phyloP scores from a whole-genome alignment of 2,113 vertebrate species.

The Lepisosteus oculatus region DNA sequence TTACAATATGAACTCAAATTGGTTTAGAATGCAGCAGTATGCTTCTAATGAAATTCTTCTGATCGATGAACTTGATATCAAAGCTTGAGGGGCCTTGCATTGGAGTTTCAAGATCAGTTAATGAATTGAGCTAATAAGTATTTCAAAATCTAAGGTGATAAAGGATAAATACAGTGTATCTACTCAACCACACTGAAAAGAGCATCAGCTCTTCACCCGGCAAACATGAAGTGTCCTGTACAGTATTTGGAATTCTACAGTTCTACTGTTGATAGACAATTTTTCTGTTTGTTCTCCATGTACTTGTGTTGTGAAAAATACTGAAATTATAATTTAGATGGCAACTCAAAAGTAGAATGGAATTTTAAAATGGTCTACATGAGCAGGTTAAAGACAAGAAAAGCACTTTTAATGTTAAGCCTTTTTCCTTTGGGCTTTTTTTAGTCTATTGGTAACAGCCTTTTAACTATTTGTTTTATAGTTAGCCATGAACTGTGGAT shows the following conservation, averaged over 20 bases:
- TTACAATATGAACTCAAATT: too few species aligned
- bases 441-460: slow-evolving; percentile 5
- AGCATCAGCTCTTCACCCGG: slow-evolving; percentile 42
- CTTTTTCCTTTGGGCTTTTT: neutral
- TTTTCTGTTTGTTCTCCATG: slow-evolving; percentile 33
- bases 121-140: slow-evolving; percentile 41
- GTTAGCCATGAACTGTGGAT: neutral
- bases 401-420: slow-evolving; percentile 57
- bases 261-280: slow-evolving; percentile 40
- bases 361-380: slow-evolving; percentile 57
- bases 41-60: slow-evolving; percentile 19
- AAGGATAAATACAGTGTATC: slow-evolving; percentile 51
- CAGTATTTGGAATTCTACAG: slow-evolving; percentile 30
- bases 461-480: too few species aligned
- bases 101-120: slow-evolving; percentile 37
- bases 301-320: slow-evolving; percentile 52
- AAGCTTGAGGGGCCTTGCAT: slow-evolving; percentile 24
- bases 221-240: slow-evolving; percentile 26
- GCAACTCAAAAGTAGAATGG: slow-evolving; percentile 45
- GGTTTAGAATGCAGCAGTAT: too few species aligned
- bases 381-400: slow-evolving; percentile 60
- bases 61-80: slow-evolving; percentile 22
- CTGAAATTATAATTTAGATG: slow-evolving; percentile 62
- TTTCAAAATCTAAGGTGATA: slow-evolving; percentile 45
- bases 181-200: slow-evolving; percentile 38